phyloP scores from a whole-genome alignment of 2,888 invertebrate species.

The Sminthurides aquaticus region DNA sequence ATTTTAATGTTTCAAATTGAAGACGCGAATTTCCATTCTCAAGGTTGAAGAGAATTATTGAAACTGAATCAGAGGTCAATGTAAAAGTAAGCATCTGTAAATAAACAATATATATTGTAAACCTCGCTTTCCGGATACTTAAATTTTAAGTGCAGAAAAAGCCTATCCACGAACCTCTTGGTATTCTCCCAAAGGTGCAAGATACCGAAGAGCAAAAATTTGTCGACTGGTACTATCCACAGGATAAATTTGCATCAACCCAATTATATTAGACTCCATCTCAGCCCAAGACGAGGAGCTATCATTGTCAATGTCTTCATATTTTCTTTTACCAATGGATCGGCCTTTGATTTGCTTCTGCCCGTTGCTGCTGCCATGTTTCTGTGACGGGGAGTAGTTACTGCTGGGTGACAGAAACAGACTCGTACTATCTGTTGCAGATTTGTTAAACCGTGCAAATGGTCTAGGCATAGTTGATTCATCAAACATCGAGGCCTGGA shows the following conservation, averaged over 20 bases:
- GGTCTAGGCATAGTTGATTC: constrained; percentile 47
- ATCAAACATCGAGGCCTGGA: constrained; percentile 56
- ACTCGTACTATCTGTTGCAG: neutral
- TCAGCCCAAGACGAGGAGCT: constrained; percentile 68
- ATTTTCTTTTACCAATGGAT: constrained; percentile 9
- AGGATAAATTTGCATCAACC: constrained; percentile 82
- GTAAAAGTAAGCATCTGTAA: constrained; percentile 77
- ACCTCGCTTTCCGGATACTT: too few species aligned
- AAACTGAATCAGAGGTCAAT: constrained; percentile 85
- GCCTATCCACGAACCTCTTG: constrained; percentile 62
- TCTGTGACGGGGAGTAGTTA: neutral
- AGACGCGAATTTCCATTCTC: constrained; percentile 77
- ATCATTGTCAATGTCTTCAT: constrained; percentile 19
- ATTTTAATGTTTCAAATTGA: constrained; percentile 93
- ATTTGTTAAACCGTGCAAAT: constrained; percentile 52
- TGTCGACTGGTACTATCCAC: constrained; percentile 81
- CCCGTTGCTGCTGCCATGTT: neutral
- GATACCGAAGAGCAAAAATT: constrained; percentile 82
- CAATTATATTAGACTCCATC: constrained; percentile 80
- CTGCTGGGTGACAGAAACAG: neutral
- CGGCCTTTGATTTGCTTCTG: neutral
- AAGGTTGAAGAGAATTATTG: constrained; percentile 81
- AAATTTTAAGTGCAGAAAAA: constrained; percentile 4
- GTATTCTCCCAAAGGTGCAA: constrained; percentile 96
- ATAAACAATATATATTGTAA: too few species aligned